Percentiles rank a stretch among this genome's conserved stretches.
These are phyloP conservation scores for Penaeus monodon DNA, from an alignment of 2,888 invertebrate genomes.

Conservation along the genomic window DNA sequence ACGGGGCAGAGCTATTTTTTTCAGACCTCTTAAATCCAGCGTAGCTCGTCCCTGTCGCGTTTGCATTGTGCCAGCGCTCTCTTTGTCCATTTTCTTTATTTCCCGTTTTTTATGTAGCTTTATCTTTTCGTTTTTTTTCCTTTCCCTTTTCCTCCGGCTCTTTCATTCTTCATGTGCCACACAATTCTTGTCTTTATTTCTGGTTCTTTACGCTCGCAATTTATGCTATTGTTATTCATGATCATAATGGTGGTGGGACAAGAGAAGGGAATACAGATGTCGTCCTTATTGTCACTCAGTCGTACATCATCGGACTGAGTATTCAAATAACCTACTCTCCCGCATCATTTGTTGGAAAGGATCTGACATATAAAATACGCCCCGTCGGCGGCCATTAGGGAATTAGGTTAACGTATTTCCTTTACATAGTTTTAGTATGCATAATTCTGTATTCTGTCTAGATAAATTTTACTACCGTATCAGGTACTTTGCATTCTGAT, in stretches of 20 bases:
- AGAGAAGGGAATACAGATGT: conserved; percentile 13
- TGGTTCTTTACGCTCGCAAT: conserved; percentile 44
- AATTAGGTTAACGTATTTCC: too few species aligned
- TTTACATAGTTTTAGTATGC: too few species aligned
- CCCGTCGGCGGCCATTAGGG: too few species aligned
- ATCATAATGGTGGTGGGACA: conserved; percentile 23
- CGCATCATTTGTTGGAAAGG: too few species aligned
- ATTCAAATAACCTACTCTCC: conserved; percentile 17
- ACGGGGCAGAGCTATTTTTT: neutral
- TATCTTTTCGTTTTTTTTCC: conserved; percentile 8
- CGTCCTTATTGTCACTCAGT: conserved; percentile 17
- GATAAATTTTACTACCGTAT: too few species aligned
- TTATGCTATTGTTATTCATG: conserved; percentile 50
- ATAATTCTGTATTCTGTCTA: too few species aligned
- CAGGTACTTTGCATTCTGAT: too few species aligned
- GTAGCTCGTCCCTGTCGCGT: conserved; percentile 46
- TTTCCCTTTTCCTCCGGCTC: neutral
- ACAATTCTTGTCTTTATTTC: conserved; percentile 40
- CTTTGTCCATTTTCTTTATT: conserved; percentile 42
- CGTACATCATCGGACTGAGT: conserved; percentile 29
- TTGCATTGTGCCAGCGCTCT: conserved; percentile 24
- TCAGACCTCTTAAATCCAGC: conserved; percentile 37
- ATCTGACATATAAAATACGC: too few species aligned
- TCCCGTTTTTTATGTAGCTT: conserved; percentile 38
- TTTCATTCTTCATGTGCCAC: conserved; percentile 17